Evolutionary conservation across 2,888 invertebrate genomes (phyloP), one percentile per base, ranked within the genome.

Genomic region (Phasia obesa): DNA sequence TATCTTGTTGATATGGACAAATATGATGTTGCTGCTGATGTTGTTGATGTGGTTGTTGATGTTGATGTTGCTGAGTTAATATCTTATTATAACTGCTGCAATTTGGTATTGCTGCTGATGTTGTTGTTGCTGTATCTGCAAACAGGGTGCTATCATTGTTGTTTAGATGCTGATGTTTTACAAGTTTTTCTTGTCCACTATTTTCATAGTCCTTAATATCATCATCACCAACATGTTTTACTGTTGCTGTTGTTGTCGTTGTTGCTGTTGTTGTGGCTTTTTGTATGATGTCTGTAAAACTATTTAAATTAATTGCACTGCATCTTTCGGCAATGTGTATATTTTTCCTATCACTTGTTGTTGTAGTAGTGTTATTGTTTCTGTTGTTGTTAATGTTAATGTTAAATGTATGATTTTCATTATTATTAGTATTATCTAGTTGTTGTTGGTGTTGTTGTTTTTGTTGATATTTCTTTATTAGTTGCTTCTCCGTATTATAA

Each of bases 191-290:
- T 70, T 74, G 73, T n/a, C 64, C 55, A 17, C 53, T 42, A 11
- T 23, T 44, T 19, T 53, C 17, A 55, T 44, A 31, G 23, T 60
- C 31, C 11, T 42, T 55, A 47, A 42, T 53, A 76, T 81, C 76
- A 71, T 81, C 81, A 81, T 81, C 76, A 76, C 75, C 76, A 81
- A 71, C 69, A 60, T 57, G 23, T 53, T 21, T 65, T n/a, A 47
- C 91, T 88, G 87, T 87, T 88, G 88, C 87, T 89, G 89, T 87
- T 88, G 69, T 60, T 44, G 71, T 27, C 44, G 60, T 75, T 71
- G 62, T 21, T 31, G 51, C 0, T n/a, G 62, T 2, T 13, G 27
- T 57, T 49, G 76, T 82, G 74, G 85, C 93, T 92, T 93, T 92
- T 44, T 86, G 85, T 70, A 87, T 86, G n/a, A 88, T 85, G 51